Evolutionary conservation across 1,140 invertebrate genomes (phyloP).

Genomic region (Musca domestica): DNA sequence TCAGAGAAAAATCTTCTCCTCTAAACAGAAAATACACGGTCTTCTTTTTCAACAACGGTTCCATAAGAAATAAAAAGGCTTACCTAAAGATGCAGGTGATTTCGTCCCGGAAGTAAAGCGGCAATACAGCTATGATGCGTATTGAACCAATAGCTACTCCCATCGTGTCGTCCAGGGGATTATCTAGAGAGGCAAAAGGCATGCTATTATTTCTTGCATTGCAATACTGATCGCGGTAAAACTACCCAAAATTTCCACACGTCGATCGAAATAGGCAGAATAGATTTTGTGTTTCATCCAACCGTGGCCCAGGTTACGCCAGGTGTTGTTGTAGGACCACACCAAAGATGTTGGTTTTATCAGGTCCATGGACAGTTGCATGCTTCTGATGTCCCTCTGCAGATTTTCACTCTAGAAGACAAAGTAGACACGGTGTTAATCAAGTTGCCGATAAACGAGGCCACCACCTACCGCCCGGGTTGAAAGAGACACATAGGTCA

Average conservation of each 20-base stretch:
- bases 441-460: neutral
- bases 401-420: conserved; percentile 41
- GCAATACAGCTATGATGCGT: conserved; percentile 45
- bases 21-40: neutral
- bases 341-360: conserved; percentile 37
- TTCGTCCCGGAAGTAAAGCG: conserved; percentile 33
- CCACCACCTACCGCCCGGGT: conserved; percentile 45
- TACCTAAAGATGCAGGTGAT: conserved; percentile 42
- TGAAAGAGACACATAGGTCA: conserved; percentile 47
- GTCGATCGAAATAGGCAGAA: conserved; percentile 47
- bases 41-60: too few species aligned
- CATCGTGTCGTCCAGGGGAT: neutral
- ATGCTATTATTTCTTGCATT: neutral
- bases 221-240: neutral
- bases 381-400: conserved; percentile 37
- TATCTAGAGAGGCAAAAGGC: neutral
- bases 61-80: too few species aligned
- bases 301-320: conserved; percentile 42
- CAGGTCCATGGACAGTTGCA: conserved; percentile 36
- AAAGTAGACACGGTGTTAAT: neutral
- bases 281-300: conserved; percentile 41
- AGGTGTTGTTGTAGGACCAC: conserved; percentile 47
- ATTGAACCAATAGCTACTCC: conserved; percentile 40
- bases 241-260: conserved; percentile 44
- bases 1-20: conserved; percentile 37